Evolutionary conservation across 1,140 invertebrate species (phyloP).

Genomic region (Zaprionus tsacasi): DNA sequence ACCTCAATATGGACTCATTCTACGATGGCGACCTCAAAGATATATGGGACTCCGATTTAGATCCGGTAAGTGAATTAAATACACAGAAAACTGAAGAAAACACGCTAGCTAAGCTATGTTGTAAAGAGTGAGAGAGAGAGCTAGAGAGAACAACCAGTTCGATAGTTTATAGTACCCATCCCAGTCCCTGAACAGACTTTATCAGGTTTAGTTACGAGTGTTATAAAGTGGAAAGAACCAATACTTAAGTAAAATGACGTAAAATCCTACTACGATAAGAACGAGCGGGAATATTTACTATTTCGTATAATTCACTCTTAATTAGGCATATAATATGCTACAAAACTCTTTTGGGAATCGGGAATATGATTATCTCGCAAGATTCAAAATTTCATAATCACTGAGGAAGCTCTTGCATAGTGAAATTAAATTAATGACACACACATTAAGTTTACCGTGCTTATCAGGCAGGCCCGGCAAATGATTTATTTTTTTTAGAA

Average conservation of each 20-base stretch:
- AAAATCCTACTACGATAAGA: not conserved
- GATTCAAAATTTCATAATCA: too few species aligned
- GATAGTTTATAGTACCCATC: not conserved
- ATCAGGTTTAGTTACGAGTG: not conserved
- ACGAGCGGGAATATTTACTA: not conserved
- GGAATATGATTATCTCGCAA: too few species aligned
- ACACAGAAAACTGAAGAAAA: not conserved
- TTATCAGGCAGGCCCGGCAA: constrained; percentile 60
- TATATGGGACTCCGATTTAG: constrained; percentile 91
- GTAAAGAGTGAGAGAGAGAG: too few species aligned
- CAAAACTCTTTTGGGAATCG: not conserved
- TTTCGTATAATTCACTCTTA: not conserved
- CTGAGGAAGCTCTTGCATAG: too few species aligned
- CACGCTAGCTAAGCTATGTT: not conserved
- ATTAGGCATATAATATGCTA: not conserved
- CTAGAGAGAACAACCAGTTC: not conserved
- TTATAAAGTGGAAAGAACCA: not conserved
- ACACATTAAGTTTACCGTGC: constrained; percentile 55
- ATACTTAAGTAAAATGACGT: not conserved
- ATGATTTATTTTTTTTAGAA: constrained; percentile 6
- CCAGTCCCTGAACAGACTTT: not conserved
- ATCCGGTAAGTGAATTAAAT: constrained; percentile 87
- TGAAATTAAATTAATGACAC: constrained; percentile 56
- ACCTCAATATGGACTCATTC: constrained; percentile 87
- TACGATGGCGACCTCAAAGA: constrained; percentile 90